Percentiles rank a stretch among this genome's conserved stretches.
These are phyloP conservation scores for Calypte anna DNA, from an alignment of 2,113 vertebrate genomes.

Conservation along the genomic window DNA sequence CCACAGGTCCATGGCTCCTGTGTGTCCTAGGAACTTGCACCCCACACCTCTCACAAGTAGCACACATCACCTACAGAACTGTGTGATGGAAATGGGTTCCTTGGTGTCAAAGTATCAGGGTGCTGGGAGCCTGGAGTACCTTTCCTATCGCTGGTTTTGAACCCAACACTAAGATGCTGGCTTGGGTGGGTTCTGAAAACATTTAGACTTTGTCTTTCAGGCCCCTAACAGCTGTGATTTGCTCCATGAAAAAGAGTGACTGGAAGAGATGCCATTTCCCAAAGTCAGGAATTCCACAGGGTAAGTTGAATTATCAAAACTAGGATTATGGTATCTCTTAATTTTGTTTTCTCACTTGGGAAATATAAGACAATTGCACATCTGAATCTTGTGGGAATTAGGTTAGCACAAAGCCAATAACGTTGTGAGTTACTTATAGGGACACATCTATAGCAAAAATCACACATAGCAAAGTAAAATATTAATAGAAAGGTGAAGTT, in stretches of 20 bases:
- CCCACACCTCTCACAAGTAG: neutral
- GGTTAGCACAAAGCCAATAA: conserved; percentile 1
- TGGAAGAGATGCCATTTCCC: neutral
- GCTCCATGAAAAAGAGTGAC: neutral
- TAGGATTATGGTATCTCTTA: neutral
- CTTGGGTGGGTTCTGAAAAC: neutral
- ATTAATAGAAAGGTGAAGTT: neutral
- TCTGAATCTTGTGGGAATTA: neutral
- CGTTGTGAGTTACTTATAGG: neutral
- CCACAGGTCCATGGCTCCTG: rapidly evolving
- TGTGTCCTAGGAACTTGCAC: neutral
- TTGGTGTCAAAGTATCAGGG: neutral
- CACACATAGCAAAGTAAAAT: neutral
- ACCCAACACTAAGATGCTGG: neutral
- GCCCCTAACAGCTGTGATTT: neutral
- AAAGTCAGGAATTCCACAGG: neutral
- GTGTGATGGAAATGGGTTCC: neutral
- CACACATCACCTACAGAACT: rapidly evolving
- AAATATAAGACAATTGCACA: neutral
- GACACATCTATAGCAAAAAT: neutral
- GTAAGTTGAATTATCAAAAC: neutral
- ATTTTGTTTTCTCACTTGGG: conserved; percentile 8
- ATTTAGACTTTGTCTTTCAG: neutral
- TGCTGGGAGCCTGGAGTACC: neutral
- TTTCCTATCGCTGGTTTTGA: neutral